phyloP scores from a whole-genome alignment of 2,797 vertebrate genomes.

The Antrozous pallidus region DNA sequence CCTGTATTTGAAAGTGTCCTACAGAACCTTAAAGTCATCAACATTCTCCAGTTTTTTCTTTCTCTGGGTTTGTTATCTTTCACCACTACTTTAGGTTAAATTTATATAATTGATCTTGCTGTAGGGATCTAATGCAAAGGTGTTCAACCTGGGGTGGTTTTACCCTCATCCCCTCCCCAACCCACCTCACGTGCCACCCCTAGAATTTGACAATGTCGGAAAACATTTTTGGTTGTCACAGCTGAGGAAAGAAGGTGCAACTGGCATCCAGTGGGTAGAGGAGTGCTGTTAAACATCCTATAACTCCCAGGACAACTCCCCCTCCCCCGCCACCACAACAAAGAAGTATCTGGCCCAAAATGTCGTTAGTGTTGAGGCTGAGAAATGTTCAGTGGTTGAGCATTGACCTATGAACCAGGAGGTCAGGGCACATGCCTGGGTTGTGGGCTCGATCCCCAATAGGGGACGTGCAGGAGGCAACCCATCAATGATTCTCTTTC shows the following conservation, averaged over 20 bases:
- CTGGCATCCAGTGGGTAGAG: background rate
- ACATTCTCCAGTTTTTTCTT: conserved; percentile 7
- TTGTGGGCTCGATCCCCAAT: no score
- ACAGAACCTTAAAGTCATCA: background rate
- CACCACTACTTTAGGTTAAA: background rate
- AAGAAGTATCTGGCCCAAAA: background rate
- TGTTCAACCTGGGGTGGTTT: background rate
- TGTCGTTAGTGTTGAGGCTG: background rate
- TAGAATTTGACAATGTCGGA: background rate
- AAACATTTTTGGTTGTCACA: conserved; percentile 15
- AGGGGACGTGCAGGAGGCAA: no score
- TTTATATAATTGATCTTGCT: conserved; percentile 2
- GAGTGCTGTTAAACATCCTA: background rate
- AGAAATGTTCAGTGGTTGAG: background rate
- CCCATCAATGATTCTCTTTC: no score
- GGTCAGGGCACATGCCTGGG: no score
- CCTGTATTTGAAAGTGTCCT: conserved; percentile 25
- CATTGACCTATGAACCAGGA: no score
- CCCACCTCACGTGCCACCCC: no score
- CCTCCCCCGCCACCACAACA: background rate
- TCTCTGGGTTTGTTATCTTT: conserved; percentile 32
- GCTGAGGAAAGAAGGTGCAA: background rate
- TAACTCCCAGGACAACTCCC: background rate
- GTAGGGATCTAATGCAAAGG: background rate
- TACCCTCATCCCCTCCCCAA: background rate